Evolutionary conservation across 2,888 invertebrate species (phyloP), one percentile per base, ranked within the genome.

Genomic region (Synanthedon vespiformis): DNA sequence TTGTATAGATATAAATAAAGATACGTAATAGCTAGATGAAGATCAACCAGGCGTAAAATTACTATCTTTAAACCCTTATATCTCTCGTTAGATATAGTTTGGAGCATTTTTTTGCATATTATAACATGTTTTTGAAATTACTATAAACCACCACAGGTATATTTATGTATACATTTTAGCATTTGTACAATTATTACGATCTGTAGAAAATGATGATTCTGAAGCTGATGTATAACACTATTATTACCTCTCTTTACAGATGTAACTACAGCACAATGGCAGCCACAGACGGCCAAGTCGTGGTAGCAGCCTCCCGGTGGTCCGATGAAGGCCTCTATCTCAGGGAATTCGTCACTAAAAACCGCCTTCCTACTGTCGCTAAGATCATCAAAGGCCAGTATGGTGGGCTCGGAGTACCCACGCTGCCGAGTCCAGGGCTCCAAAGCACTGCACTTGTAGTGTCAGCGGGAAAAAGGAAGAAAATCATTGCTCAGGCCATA

Each of bases 311-410:
- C 61, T 93, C 94, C 56, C 90, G 93, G 64, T 91, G 90, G 90
- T 89, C 91, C 54, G 93, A 93, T 71, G 93, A 93, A 68, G 92
- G 92, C 53, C 89, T 89, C 65, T 93, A 93, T 74, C 89, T 93
- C 48, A 89, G 92, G 54, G 93, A 94, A 73, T 93, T 92, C 74
- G 92, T 93, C 65, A 86, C 90, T 70, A 94, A 93, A 73, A 90
- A 93, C 69, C 90, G 92, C 54, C 77, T 94, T 56, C 97, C 97
- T 12, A 93, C 92, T 63, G 93, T 97, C 62, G 95, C 95, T 55
- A 96, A 96, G 80, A 94, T 97, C 70, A 94, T 95, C 67, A 96
- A 97, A 80, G 97, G 98, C 59, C 96, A 97, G 77, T 97, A 97
- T 85, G 93, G 94, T 60, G 94, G 94, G 54, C 90, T 98, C 51